Conservation (phyloP, 2,113 vertebrate genomes). For the Caracal caracal region DNA sequence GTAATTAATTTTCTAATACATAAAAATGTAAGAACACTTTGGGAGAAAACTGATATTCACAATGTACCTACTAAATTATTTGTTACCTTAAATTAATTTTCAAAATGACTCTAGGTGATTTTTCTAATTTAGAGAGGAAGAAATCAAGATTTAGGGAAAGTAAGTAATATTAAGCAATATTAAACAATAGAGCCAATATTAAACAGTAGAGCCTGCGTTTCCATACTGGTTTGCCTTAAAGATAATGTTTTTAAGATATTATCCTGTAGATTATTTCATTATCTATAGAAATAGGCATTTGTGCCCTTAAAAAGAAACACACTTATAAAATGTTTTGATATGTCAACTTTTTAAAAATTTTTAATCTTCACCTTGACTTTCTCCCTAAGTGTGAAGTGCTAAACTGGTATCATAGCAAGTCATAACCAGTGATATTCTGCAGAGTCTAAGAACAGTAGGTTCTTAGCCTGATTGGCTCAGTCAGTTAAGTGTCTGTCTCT, state of each 20-base stretch:
- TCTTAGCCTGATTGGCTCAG: too few species aligned
- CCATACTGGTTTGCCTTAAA: background rate
- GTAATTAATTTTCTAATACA: background rate
- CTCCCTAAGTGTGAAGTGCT: background rate
- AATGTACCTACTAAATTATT: background rate
- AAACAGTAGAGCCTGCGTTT: background rate
- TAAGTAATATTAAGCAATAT: background rate
- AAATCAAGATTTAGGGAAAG: background rate
- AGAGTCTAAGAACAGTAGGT: background rate
- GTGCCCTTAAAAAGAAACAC: background rate
- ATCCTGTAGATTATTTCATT: background rate
- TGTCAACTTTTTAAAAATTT: background rate
- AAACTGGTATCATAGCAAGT: background rate
- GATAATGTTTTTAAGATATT: background rate
- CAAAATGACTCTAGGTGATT: background rate
- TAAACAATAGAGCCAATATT: background rate
- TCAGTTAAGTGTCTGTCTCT: too few species aligned
- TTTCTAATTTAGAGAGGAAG: background rate
- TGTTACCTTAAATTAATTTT: constrained; percentile 41
- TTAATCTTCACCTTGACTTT: background rate
- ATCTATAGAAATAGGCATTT: background rate
- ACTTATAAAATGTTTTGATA: background rate
- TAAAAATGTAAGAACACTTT: background rate
- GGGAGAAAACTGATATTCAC: background rate
- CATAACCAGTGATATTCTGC: background rate